These are phyloP conservation scores for Penaeus vannamei DNA, from an alignment of 1,140 invertebrate genomes.

Conservation along the genomic window DNA sequence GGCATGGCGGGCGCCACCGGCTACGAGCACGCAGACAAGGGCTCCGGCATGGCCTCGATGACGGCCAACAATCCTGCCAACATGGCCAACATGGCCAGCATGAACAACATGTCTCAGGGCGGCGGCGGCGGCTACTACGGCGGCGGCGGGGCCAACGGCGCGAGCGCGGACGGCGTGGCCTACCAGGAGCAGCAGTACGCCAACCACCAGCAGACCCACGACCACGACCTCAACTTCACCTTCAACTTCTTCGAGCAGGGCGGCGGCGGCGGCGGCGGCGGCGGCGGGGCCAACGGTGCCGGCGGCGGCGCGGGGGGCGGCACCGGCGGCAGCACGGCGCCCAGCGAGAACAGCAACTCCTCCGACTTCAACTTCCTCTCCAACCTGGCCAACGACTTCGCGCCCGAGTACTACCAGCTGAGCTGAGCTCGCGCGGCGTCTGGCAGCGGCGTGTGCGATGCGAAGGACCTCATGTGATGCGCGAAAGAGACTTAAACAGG, in stretches of 20 bases:
- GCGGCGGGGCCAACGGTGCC: slow-evolving; percentile 39
- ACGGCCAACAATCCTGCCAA: slow-evolving; percentile 55
- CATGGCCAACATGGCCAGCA: slow-evolving; percentile 61
- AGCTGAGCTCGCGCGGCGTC: slow-evolving; percentile 72
- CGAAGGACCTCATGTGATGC: too few relatives aligned
- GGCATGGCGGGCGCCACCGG: slow-evolving; percentile 52
- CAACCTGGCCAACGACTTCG: slow-evolving; percentile 91
- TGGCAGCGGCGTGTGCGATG: not conserved
- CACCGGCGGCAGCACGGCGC: slow-evolving; percentile 57
- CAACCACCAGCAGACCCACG: slow-evolving; percentile 71
- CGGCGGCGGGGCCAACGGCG: slow-evolving; percentile 23
- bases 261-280: slow-evolving; percentile 26
- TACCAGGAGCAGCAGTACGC: slow-evolving; percentile 63
- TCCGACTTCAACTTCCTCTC: slow-evolving; percentile 93
- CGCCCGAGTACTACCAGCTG: slow-evolving; percentile 91
- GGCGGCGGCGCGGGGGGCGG: slow-evolving; percentile 45
- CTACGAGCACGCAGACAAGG: slow-evolving; percentile 62
- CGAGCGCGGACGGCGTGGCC: slow-evolving; percentile 44
- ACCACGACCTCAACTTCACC: slow-evolving; percentile 69
- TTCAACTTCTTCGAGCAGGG: slow-evolving; percentile 69
- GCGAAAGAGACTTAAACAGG: too few relatives aligned
- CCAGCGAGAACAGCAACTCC: slow-evolving; percentile 89
- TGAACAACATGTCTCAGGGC: slow-evolving; percentile 69
- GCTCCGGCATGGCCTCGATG: slow-evolving; percentile 55
- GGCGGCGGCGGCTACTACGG: slow-evolving; percentile 69